A percentile compares a stretch with the other conserved stretches of the same genome.
These are phyloP conservation scores for Rhodinocichla rosea DNA, from an alignment of 2,113 vertebrate species.

Conservation along the genomic window DNA sequence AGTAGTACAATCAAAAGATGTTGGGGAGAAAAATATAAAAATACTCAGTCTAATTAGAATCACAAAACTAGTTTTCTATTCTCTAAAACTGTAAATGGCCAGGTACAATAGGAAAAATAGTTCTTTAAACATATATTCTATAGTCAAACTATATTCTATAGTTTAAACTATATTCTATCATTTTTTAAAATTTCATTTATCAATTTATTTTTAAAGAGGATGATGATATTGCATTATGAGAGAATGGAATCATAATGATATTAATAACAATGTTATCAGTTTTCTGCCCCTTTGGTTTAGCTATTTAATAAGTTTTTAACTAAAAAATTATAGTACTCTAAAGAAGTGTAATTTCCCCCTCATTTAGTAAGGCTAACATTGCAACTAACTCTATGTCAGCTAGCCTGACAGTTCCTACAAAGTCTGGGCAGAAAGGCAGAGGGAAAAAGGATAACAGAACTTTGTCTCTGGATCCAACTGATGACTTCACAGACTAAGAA, in stretches of 20 bases:
- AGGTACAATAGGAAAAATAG: not conserved
- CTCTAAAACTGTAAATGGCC: not conserved
- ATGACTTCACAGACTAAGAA: fast-evolving
- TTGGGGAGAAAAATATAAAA: not conserved
- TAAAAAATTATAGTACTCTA: not conserved
- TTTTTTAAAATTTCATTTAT: not conserved
- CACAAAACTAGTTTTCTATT: not conserved
- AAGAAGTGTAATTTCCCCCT: not conserved
- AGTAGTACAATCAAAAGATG: not conserved
- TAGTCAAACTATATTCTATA: no score
- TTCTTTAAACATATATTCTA: not conserved
- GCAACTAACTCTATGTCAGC: not conserved
- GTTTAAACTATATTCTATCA: no score
- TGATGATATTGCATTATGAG: not conserved
- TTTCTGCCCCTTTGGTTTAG: not conserved
- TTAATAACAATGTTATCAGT: not conserved
- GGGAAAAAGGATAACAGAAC: not conserved
- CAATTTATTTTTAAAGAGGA: not conserved
- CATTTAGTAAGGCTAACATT: not conserved
- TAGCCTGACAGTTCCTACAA: not conserved
- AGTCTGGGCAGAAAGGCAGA: not conserved
- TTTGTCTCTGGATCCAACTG: not conserved
- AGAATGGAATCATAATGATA: not conserved
- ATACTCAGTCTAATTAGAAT: not conserved
- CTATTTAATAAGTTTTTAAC: not conserved